Evolutionary conservation across 2,113 vertebrate genomes (phyloP).

Genomic region (Probosciger aterrimus): DNA sequence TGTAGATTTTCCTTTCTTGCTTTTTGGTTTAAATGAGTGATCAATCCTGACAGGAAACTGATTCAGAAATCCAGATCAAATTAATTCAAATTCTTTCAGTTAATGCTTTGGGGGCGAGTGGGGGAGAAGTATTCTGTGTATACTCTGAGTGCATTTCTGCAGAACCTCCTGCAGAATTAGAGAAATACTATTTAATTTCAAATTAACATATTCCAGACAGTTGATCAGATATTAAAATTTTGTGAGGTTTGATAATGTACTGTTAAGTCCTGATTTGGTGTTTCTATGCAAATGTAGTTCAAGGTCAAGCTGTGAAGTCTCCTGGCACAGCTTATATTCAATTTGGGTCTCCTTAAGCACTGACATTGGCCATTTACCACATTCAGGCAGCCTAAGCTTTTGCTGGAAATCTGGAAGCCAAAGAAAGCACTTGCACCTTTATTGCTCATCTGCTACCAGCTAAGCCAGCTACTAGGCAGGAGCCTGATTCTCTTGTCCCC

Average conservation of each 20-base stretch:
- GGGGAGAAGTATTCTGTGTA: neutral
- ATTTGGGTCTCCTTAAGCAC: neutral
- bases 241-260: neutral
- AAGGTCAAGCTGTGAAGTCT: neutral
- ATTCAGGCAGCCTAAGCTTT: neutral
- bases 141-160: neutral
- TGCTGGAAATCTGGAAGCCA: neutral
- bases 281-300: neutral
- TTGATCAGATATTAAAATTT: neutral
- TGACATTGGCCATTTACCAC: neutral
- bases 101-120: neutral
- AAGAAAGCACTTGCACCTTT: neutral
- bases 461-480: neutral
- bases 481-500: neutral
- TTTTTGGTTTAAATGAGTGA: neutral
- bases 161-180: neutral
- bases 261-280: neutral
- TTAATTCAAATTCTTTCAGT: neutral
- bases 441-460: neutral
- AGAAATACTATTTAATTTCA: neutral
- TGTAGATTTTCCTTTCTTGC: neutral
- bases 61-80: neutral
- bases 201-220: neutral
- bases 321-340: neutral
- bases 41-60: neutral